These are phyloP conservation scores for Ascidia mentula DNA, from an alignment of 23 tunicate genomes.

Conservation along the genomic window DNA sequence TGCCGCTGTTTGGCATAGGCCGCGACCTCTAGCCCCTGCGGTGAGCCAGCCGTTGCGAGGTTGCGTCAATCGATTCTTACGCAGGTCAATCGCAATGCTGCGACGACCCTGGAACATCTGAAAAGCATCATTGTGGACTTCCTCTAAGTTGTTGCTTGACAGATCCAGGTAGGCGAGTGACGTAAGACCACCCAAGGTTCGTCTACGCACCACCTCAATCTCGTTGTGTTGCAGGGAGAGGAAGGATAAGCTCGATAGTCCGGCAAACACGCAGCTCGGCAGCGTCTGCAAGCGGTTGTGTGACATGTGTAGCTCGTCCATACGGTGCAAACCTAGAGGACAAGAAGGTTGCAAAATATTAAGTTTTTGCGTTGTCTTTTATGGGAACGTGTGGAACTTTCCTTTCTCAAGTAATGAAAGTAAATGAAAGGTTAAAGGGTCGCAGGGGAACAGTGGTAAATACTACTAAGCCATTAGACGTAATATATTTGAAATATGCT, in stretches of 20 bases:
- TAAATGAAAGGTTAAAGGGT: too few species aligned
- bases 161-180: slow-evolving; percentile 42
- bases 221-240: slow-evolving; percentile 48
- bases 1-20: not conserved
- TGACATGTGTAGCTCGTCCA: slow-evolving; percentile 62
- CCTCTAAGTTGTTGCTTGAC: slow-evolving; percentile 44
- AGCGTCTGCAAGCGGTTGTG: slow-evolving; percentile 39
- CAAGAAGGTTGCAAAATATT: too few species aligned
- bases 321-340: slow-evolving; percentile 28
- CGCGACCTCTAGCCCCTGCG: not conserved
- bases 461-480: too few species aligned
- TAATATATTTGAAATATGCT: too few species aligned
- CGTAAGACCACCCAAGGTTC: slow-evolving; percentile 32
- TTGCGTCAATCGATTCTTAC: slow-evolving; percentile 29
- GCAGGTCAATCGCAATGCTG: slow-evolving; percentile 40
- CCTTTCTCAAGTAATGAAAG: too few species aligned
- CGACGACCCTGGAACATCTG: slow-evolving; percentile 8
- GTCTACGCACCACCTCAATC: slow-evolving; percentile 20
- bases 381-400: too few species aligned
- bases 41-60: slow-evolving; percentile 55
- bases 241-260: slow-evolving; percentile 15
- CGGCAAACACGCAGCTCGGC: slow-evolving; percentile 26
- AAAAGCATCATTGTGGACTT: slow-evolving; percentile 41
- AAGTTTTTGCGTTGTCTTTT: too few species aligned
- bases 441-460: too few species aligned